phyloP scores from a whole-genome alignment of 2,113 vertebrate species.

The Seriola rivoliana region DNA sequence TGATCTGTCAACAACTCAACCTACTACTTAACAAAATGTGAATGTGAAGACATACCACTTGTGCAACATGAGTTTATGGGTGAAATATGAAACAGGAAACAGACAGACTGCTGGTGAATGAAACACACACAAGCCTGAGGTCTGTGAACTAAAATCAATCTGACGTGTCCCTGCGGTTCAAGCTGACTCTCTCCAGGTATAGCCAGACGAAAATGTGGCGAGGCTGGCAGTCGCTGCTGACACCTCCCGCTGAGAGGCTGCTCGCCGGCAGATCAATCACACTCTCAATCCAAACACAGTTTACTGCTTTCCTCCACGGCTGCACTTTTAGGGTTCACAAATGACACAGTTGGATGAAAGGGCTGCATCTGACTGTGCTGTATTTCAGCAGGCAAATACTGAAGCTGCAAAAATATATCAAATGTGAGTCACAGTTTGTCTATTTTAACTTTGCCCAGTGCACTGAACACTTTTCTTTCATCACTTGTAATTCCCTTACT shows the following conservation, averaged over 20 bases:
- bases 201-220: background rate
- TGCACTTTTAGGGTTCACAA: conserved; percentile 3
- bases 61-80: background rate
- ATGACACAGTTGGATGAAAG: background rate
- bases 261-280: conserved; percentile 4
- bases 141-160: background rate
- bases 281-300: background rate
- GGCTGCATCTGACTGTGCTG: background rate
- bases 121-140: background rate
- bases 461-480: background rate
- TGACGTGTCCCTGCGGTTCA: background rate
- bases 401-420: background rate
- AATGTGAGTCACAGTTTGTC: background rate
- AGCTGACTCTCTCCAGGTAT: background rate
- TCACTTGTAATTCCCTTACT: background rate
- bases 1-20: background rate
- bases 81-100: background rate
- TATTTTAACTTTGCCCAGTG: background rate
- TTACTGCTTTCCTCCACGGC: background rate
- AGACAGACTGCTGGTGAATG: background rate
- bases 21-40: background rate
- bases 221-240: background rate
- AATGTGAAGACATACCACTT: background rate
- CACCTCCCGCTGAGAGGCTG: background rate
- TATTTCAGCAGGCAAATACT: background rate